Conservation (phyloP, 2,888 invertebrate species). For the Noctua fimbriata region DNA sequence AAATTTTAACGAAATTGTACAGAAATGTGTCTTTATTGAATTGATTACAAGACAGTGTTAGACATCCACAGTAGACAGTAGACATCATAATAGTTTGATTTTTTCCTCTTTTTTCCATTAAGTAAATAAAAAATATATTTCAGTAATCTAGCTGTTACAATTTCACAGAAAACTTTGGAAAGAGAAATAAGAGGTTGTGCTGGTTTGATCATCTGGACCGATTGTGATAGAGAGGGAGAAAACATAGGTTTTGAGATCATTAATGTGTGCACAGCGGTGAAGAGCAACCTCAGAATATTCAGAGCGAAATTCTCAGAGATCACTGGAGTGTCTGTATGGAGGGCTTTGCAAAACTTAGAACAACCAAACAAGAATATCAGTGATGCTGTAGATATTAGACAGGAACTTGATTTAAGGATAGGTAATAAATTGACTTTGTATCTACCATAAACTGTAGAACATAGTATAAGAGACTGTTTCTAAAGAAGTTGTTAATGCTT, state of each 20-base stretch:
- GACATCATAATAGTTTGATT: background rate
- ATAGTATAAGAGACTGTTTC: background rate
- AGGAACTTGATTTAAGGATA: slow-evolving; percentile 97
- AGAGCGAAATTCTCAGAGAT: slow-evolving; percentile 99
- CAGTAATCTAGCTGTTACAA: background rate
- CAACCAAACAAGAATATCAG: slow-evolving; percentile 95
- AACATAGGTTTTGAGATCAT: slow-evolving; percentile 99
- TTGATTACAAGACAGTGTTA: background rate
- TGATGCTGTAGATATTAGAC: slow-evolving; percentile 98
- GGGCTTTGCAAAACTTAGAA: slow-evolving; percentile 95
- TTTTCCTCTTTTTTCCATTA: background rate
- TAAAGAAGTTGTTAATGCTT: slow-evolving; percentile 26
- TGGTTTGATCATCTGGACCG: slow-evolving; percentile 99
- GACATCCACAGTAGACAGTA: too few relatives aligned
- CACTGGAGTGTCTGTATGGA: slow-evolving; percentile 94
- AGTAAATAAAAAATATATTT: background rate
- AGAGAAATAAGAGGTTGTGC: slow-evolving; percentile 92
- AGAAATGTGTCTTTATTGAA: background rate
- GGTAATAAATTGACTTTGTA: slow-evolving; percentile 86
- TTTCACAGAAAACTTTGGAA: slow-evolving; percentile 92
- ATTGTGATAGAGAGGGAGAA: slow-evolving; percentile 99
- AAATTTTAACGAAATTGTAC: background rate
- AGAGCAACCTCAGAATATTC: slow-evolving; percentile 92
- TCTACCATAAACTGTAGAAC: background rate
- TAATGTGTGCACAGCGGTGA: slow-evolving; percentile 95